Conservation (phyloP, 1,140 invertebrate species). For the Psix sp. region DNA sequence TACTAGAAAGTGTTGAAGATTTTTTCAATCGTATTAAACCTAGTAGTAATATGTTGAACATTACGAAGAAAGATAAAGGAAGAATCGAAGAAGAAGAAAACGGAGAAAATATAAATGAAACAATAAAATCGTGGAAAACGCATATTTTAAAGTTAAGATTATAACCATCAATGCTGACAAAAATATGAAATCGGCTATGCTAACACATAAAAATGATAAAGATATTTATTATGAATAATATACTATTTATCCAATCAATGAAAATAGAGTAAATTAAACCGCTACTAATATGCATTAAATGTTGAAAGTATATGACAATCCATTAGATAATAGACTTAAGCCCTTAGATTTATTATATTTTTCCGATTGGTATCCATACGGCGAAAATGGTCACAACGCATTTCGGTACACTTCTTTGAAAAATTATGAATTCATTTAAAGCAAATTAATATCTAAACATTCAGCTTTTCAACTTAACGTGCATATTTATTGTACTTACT, state of each 20-base stretch:
- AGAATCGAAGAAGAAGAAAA: not conserved
- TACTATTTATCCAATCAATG: constrained; percentile 37
- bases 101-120: not conserved
- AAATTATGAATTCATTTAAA: constrained; percentile 61
- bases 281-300: constrained; percentile 35
- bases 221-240: constrained; percentile 38
- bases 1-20: constrained; percentile 4
- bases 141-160: not conserved
- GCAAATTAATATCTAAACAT: constrained; percentile 55
- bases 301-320: constrained; percentile 22
- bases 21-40: constrained; percentile 13
- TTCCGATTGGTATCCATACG: constrained; percentile 62
- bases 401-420: constrained; percentile 39
- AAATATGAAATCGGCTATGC: constrained; percentile 7
- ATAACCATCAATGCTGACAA: not conserved
- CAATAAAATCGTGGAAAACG: no score
- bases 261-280: constrained; percentile 26
- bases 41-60: not conserved
- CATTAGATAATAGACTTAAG: constrained; percentile 52
- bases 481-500: constrained; percentile 63
- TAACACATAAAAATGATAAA: constrained; percentile 14
- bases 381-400: constrained; percentile 58
- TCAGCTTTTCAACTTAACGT: constrained; percentile 57
- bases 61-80: not conserved
- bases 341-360: constrained; percentile 63